Conservation (phyloP, 2,113 vertebrate species). For the Oncorhynchus nerka region DNA sequence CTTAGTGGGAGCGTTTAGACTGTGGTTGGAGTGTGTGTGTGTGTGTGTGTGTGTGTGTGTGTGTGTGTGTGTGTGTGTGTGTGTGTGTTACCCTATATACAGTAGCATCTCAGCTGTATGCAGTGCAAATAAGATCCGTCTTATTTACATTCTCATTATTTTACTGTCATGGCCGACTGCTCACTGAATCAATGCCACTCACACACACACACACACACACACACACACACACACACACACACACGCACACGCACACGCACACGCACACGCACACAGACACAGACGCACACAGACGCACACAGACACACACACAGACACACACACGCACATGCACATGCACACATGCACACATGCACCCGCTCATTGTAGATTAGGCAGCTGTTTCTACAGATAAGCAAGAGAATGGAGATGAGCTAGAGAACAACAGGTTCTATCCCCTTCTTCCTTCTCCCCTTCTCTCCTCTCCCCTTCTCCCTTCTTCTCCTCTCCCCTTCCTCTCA, state of each 20-base stretch:
- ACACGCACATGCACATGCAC: not conserved
- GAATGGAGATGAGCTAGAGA: slow-evolving; percentile 46
- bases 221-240: no score
- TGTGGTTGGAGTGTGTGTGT: not conserved
- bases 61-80: slow-evolving; percentile 3
- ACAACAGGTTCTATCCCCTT: slow-evolving; percentile 18
- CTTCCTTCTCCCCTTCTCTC: not conserved
- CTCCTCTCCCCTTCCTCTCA: slow-evolving; percentile 1
- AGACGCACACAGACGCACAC: not conserved
- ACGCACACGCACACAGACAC: no score
- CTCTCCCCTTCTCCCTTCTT: not conserved
- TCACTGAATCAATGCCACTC: not conserved
- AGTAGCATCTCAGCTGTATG: not conserved
- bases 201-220: no score
- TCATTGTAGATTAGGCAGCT: slow-evolving; percentile 56
- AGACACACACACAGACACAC: not conserved
- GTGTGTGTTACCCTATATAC: not conserved
- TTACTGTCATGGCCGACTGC: not conserved
- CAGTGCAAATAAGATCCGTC: not conserved
- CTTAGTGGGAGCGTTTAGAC: not conserved
- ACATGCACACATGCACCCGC: not conserved
- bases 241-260: no score
- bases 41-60: not conserved
- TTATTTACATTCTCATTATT: not conserved
- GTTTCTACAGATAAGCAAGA: slow-evolving; percentile 51